phyloP scores from a whole-genome alignment of 2,888 invertebrate genomes.

The Cordilura impudica region DNA sequence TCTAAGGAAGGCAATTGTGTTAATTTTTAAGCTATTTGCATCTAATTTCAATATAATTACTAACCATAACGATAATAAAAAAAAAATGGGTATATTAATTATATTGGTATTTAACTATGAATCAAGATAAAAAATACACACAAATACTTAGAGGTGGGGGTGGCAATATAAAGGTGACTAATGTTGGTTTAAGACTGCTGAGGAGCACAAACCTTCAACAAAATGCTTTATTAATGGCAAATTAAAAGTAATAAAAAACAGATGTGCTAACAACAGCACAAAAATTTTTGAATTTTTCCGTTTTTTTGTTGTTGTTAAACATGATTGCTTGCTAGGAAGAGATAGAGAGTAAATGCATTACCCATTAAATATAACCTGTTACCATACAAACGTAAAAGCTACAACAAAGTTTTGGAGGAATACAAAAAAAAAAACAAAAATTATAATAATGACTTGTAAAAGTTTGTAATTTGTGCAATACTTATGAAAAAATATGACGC shows the following conservation, averaged over 20 bases:
- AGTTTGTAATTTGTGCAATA: conserved; percentile 58
- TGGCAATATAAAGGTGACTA: conserved; percentile 56
- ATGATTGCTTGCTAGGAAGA: conserved; percentile 2
- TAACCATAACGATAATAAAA: conserved; percentile 12
- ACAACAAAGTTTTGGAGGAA: conserved; percentile 46
- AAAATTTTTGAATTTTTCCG: conserved; percentile 44
- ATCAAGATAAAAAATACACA: conserved; percentile 17
- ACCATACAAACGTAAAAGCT: conserved; percentile 40
- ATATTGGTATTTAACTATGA: conserved; percentile 41
- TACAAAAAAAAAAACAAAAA: conserved; percentile 35
- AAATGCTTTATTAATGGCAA: conserved; percentile 75
- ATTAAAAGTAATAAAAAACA: conserved; percentile 77
- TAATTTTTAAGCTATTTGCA: conserved; percentile 53
- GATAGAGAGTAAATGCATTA: conserved; percentile 53
- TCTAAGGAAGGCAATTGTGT: conserved; percentile 36
- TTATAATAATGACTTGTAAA: conserved; percentile 62
- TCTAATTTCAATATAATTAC: conserved; percentile 56
- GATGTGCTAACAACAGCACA: conserved; percentile 76
- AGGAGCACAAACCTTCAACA: conserved; percentile 14
- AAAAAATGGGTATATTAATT: background rate
- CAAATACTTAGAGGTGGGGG: background rate
- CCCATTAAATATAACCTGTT: conserved; percentile 61
- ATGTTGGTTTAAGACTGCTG: conserved; percentile 46
- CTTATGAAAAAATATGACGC: conserved; percentile 55
- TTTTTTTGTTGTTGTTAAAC: too few species aligned